Conservation (phyloP, 1,140 invertebrate genomes). For the Arion vulgaris region DNA sequence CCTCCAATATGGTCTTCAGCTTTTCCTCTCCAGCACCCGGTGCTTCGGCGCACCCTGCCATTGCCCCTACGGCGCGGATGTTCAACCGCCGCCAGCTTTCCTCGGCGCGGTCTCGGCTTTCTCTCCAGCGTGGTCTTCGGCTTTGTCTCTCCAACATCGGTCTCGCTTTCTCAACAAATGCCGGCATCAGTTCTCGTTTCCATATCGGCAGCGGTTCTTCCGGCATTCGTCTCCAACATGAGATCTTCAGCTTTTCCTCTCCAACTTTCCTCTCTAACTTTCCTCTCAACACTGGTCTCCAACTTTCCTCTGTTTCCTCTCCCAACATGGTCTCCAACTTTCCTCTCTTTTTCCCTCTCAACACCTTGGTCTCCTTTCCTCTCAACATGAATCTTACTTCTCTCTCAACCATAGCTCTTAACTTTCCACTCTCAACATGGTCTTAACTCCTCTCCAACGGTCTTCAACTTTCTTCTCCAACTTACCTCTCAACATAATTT, state of each 20-base stretch:
- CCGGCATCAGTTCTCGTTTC: too few species aligned
- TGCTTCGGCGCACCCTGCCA: background rate
- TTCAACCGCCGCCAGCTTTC: background rate
- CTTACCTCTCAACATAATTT: background rate
- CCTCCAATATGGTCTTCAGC: too few species aligned
- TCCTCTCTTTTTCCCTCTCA: background rate
- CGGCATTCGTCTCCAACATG: too few species aligned
- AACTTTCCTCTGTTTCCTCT: background rate
- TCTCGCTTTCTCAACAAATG: too few species aligned
- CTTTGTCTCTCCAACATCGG: too few species aligned
- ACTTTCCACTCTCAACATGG: background rate
- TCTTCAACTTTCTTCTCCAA: background rate
- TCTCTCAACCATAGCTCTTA: background rate
- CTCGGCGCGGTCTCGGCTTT: too few species aligned
- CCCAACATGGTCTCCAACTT: too few species aligned
- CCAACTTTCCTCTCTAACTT: background rate
- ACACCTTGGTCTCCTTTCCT: background rate
- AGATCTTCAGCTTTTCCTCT: too few species aligned
- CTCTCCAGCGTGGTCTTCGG: too few species aligned
- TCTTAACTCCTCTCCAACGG: background rate
- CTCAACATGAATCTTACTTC: background rate
- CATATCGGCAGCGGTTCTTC: too few species aligned
- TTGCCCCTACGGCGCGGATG: background rate
- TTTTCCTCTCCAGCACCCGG: background rate
- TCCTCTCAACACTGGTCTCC: background rate